Base-by-base conservation (phyloP, 1,140 invertebrate genomes). In the Drosophila mayri region DNA sequence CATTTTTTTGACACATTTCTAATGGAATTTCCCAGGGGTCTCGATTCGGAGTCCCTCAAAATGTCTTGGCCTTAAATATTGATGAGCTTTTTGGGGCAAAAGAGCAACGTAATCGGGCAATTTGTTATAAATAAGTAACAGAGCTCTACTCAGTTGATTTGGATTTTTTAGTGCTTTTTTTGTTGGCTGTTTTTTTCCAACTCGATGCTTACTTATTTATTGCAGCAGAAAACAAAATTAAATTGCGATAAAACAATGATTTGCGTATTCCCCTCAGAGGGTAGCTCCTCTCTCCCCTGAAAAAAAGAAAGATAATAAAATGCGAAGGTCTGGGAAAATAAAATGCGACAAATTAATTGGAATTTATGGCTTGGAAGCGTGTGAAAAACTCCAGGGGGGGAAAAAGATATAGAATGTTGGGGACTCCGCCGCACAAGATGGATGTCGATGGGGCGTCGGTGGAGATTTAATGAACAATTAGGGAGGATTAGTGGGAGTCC, bases 311-410 rank as follows among this genome's bases (percentile, higher is more conserved):
- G 50, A 77, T 65, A 61, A 68, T 59, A 43, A 80, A 62, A 28
- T 20, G 35, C 46, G 20, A 68, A 81, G 78, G 74, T 78, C 67
- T 62, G 20, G 30, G 44, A 50, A 78, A 60, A 84, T 73, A 85
- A 81, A 86, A 86, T 78, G 74, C 74, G 83, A 87, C 82, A 87
- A 86, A 87, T 86, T 87, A 86, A 86, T 86, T 87, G 84, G 67
- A 83, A 87, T 87, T 87, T 87, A 87, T 87, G 63, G 72, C 57
- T 37, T 25, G 58, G 49, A 81, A 65, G 66, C 84, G 84, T 87
- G 84, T 68, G 52, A 76, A 67, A 67, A 54, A 38, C 25, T 67
- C 32, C 25, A 5, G 25, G 16, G 58, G 38, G 35, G 37, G 22
- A 16, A 40, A 11, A 25, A 38, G 66, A 66, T 41, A 32, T 52